Percentiles rank a stretch among this genome's conserved stretches.
Conservation (phyloP, 2,797 vertebrate genomes). For the Trematomus bernacchii region DNA sequence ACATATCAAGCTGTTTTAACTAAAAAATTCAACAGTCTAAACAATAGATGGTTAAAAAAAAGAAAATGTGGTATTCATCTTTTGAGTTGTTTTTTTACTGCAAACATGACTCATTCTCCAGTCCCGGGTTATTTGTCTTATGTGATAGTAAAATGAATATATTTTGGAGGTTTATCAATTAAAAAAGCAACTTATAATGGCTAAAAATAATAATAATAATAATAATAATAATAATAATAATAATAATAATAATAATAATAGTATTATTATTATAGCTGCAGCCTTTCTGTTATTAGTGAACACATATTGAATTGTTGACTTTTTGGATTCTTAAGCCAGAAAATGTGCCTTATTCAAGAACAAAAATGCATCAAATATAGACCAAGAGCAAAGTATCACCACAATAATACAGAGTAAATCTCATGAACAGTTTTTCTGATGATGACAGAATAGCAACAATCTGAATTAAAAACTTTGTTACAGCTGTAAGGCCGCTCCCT, state of each 20-base stretch:
- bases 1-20: too few relatives aligned
- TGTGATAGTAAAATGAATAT: neutral
- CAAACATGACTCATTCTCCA: too few relatives aligned
- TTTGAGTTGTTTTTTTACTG: too few relatives aligned
- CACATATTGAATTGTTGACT: neutral
- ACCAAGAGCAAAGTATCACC: neutral
- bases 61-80: too few relatives aligned
- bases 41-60: too few relatives aligned
- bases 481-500: constrained; percentile 36
- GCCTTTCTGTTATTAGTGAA: neutral
- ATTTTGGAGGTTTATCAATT: neutral
- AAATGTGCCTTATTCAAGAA: rapidly evolving
- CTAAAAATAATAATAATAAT: neutral
- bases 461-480: constrained; percentile 52
- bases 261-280: neutral
- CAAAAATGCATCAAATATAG: neutral
- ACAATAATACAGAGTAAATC: neutral
- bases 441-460: neutral
- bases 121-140: too few relatives aligned
- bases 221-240: neutral
- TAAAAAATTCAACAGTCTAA: too few relatives aligned
- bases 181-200: too few relatives aligned
- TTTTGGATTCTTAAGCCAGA: neutral
- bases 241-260: neutral
- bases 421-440: neutral